phyloP scores from a whole-genome alignment of 2,888 invertebrate genomes.

The Orthonevra nobilis region DNA sequence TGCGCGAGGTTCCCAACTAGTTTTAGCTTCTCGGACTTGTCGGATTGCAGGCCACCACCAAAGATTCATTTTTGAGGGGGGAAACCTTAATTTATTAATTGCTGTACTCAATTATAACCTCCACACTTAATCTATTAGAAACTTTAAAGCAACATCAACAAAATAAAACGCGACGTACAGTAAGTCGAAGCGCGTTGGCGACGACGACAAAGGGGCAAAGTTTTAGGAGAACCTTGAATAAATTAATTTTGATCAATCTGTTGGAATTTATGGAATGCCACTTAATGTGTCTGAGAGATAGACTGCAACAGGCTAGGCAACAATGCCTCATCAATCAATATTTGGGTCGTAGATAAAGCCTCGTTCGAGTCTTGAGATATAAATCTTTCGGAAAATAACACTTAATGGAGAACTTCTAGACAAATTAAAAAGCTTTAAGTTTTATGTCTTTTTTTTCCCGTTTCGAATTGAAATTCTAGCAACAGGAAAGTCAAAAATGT shows the following conservation, averaged over 20 bases:
- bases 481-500: too few species aligned
- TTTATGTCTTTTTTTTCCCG: too few species aligned
- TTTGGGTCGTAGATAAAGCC: constrained; percentile 40
- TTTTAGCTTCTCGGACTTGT: too few species aligned
- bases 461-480: too few species aligned
- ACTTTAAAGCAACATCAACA: constrained; percentile 7
- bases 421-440: neutral
- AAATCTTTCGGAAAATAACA: constrained; percentile 19
- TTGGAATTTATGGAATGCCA: constrained; percentile 63
- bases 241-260: constrained; percentile 58
- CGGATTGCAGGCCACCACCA: too few species aligned
- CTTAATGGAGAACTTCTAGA: constrained; percentile 17
- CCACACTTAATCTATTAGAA: constrained; percentile 36
- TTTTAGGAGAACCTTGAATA: constrained; percentile 65
- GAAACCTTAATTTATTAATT: constrained; percentile 46
- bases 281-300: constrained; percentile 29
- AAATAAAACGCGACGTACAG: constrained; percentile 13
- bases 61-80: neutral
- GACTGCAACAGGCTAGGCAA: constrained; percentile 18
- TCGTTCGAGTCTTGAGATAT: constrained; percentile 30
- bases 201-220: too few species aligned
- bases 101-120: constrained; percentile 52
- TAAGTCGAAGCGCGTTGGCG: constrained; percentile 31
- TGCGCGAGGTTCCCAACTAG: too few species aligned
- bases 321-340: constrained; percentile 58